Evolutionary conservation across 2,113 vertebrate species (phyloP).

Genomic region (Eublepharis macularius): DNA sequence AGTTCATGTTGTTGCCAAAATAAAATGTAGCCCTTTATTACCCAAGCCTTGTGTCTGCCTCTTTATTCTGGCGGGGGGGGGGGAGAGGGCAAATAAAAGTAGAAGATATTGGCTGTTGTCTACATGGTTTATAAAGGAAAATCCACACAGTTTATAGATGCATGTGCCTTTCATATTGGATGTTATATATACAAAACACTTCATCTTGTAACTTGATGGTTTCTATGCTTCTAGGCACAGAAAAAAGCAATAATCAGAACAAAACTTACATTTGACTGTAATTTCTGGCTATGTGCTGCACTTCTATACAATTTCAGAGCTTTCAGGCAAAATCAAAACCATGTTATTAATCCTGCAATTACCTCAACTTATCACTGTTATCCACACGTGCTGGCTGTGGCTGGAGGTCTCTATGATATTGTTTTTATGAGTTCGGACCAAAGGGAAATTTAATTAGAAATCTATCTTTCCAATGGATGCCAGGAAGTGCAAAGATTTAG

Average conservation of each 20-base stretch:
- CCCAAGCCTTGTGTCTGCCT: no score
- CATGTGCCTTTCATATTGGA: neutral
- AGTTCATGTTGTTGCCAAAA: no score
- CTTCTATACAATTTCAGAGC: slow-evolving; percentile 54
- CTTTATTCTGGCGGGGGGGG: no score
- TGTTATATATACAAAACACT: neutral
- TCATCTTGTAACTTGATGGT: slow-evolving; percentile 38
- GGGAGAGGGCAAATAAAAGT: no score
- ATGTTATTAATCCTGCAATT: slow-evolving; percentile 74
- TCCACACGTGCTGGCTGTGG: slow-evolving; percentile 61
- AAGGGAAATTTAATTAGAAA: slow-evolving; percentile 73
- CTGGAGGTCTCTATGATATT: slow-evolving; percentile 55
- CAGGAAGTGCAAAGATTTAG: slow-evolving; percentile 61
- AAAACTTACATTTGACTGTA: slow-evolving; percentile 45
- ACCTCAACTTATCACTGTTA: slow-evolving; percentile 67
- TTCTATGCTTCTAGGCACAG: slow-evolving; percentile 15
- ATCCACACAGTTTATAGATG: neutral
- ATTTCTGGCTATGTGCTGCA: slow-evolving; percentile 64
- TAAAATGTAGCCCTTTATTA: no score
- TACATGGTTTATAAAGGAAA: neutral
- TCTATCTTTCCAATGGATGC: slow-evolving; percentile 63
- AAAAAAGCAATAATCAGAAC: slow-evolving; percentile 43
- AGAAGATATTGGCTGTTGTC: no score
- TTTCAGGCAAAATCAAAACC: slow-evolving; percentile 69
- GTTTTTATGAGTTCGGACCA: slow-evolving; percentile 67